Evolutionary conservation across 2,888 invertebrate species (phyloP).

Genomic region (Melipona beecheii): DNA sequence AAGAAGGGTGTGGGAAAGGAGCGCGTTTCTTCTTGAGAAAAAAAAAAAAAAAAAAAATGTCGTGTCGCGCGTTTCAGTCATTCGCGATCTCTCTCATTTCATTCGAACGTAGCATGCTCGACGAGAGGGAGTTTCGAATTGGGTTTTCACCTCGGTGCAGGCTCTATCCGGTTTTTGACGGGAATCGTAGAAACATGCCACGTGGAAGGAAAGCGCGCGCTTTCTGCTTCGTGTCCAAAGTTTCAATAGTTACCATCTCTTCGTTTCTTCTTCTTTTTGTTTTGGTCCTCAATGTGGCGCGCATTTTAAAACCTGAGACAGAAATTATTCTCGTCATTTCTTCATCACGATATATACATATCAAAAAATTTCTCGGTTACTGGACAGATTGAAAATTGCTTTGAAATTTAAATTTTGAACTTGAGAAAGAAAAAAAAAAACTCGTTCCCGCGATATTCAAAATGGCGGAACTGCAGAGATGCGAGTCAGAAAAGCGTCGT

Average conservation of each 20-base stretch:
- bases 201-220: constrained; percentile 16
- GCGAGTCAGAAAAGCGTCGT: neutral
- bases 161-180: constrained; percentile 21
- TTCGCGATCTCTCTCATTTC: constrained; percentile 17
- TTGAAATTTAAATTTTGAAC: too few species aligned
- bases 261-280: too few species aligned
- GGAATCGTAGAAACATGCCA: constrained; percentile 16
- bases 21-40: neutral
- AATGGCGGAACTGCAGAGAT: neutral
- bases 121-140: neutral
- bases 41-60: neutral
- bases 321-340: neutral
- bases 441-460: neutral
- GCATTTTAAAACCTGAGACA: neutral
- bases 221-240: constrained; percentile 11
- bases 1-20: neutral
- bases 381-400: too few species aligned
- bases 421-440: neutral
- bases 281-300: neutral
- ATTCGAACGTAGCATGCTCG: constrained; percentile 30
- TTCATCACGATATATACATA: neutral
- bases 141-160: constrained; percentile 24
- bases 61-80: constrained; percentile 8
- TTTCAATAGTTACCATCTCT: neutral
- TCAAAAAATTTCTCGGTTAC: neutral